Evolutionary conservation across 1,140 invertebrate species (phyloP).

Genomic region (Zaprionus taronus): DNA sequence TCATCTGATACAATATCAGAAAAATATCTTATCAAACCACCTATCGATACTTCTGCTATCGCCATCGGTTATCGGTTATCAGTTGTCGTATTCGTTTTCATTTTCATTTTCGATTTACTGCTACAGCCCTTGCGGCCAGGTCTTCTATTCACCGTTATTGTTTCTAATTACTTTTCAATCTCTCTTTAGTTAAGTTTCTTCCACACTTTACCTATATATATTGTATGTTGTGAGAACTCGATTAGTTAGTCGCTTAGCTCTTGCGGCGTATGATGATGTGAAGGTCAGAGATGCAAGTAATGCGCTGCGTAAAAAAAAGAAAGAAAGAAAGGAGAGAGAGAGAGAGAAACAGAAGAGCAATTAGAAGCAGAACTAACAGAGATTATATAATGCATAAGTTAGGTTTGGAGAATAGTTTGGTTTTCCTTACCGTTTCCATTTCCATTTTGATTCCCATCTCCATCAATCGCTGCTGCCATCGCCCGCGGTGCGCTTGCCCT

Average conservation of each 20-base stretch:
- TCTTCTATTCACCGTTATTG: slow-evolving; percentile 26
- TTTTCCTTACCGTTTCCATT: background rate
- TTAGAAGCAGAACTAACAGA: background rate
- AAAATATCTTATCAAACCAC: background rate
- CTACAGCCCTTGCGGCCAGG: background rate
- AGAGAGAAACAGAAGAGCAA: background rate
- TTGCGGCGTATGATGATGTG: background rate
- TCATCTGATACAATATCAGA: slow-evolving; percentile 41
- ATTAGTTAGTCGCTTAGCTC: background rate
- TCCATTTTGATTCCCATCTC: background rate
- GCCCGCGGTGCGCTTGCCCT: background rate
- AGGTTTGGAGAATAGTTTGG: background rate
- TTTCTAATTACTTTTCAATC: slow-evolving; percentile 14
- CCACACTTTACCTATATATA: background rate
- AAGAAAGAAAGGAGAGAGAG: background rate
- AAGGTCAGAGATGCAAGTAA: slow-evolving; percentile 69
- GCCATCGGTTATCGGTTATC: slow-evolving; percentile 35
- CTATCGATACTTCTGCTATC: background rate
- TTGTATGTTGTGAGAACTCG: slow-evolving; percentile 1
- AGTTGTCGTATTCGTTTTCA: slow-evolving; percentile 41
- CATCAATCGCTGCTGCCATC: slow-evolving; percentile 1
- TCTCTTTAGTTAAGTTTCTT: background rate
- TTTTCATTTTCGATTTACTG: slow-evolving; percentile 44
- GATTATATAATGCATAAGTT: too few species aligned
- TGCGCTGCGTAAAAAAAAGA: slow-evolving; percentile 22